These are phyloP conservation scores for Polypedilum vanderplanki DNA, from an alignment of 1,140 invertebrate species.

Conservation along the genomic window DNA sequence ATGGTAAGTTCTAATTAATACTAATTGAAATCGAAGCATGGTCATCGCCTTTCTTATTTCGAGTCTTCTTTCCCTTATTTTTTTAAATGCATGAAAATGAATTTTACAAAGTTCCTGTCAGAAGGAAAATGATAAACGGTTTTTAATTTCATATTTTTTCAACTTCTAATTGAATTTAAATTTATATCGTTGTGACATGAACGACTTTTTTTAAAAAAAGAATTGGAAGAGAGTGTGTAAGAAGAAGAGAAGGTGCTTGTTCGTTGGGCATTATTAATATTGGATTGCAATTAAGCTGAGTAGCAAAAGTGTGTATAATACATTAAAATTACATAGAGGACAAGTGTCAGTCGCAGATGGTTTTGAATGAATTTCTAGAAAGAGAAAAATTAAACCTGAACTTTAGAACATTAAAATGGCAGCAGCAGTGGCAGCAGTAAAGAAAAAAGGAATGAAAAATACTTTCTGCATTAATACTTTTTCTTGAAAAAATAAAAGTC, in stretches of 20 bases:
- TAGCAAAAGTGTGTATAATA: background rate
- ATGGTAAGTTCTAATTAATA: background rate
- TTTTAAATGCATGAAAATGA: background rate
- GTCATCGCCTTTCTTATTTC: background rate
- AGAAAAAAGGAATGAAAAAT: too few relatives aligned
- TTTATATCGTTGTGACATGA: background rate
- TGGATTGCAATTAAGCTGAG: constrained; percentile 17
- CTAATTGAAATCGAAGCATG: background rate
- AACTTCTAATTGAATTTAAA: constrained; percentile 17
- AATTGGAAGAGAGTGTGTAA: background rate
- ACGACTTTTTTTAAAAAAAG: too few relatives aligned
- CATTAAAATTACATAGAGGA: background rate
- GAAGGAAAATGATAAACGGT: constrained; percentile 10
- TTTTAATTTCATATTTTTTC: constrained; percentile 21
- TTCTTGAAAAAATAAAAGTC: background rate
- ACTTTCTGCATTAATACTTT: too few relatives aligned
- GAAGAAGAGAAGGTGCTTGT: background rate
- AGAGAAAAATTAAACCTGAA: too few relatives aligned
- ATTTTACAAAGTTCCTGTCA: background rate
- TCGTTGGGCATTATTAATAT: constrained; percentile 15
- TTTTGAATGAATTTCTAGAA: too few relatives aligned
- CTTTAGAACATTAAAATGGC: too few relatives aligned
- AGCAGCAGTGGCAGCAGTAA: too few relatives aligned
- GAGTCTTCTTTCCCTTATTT: background rate
- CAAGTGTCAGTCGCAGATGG: background rate